phyloP scores from a whole-genome alignment of 2,113 vertebrate species.

The Rhombomys opimus region DNA sequence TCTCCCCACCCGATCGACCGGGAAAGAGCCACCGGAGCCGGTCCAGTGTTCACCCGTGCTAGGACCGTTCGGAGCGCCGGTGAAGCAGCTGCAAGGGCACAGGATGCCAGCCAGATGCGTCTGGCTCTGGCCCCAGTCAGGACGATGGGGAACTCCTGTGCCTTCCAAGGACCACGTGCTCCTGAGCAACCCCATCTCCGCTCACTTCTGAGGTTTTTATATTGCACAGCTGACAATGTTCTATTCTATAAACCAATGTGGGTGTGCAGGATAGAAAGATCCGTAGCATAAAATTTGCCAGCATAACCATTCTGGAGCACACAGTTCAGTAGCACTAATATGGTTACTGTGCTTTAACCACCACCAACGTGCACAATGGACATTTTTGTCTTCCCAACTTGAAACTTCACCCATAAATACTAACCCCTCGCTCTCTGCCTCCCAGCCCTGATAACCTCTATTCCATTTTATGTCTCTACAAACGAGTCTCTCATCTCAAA shows the following conservation, averaged over 20 bases:
- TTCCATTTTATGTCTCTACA: neutral
- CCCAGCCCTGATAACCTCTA: neutral
- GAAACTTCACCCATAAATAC: neutral
- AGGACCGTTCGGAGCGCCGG: neutral
- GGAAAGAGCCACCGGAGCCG: neutral
- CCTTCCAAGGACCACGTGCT: neutral
- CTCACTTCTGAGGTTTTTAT: neutral
- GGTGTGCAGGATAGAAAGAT: neutral
- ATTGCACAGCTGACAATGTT: neutral
- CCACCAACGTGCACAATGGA: neutral
- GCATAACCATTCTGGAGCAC: neutral
- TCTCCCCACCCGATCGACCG: slow-evolving; percentile 59
- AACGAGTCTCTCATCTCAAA: neutral
- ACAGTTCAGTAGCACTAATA: neutral
- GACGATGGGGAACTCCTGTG: too few relatives aligned
- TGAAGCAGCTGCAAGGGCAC: neutral
- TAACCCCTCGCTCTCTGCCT: too few relatives aligned
- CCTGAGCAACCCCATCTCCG: neutral
- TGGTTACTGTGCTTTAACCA: neutral
- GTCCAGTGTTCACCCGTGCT: neutral
- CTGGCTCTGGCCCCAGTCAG: neutral
- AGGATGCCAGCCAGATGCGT: neutral
- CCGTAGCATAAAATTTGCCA: neutral
- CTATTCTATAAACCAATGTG: neutral
- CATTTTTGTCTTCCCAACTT: neutral